A percentile compares a stretch with the other conserved stretches of the same genome.
Conservation (phyloP, 2,113 vertebrate species). For the Trachemys scripta region DNA sequence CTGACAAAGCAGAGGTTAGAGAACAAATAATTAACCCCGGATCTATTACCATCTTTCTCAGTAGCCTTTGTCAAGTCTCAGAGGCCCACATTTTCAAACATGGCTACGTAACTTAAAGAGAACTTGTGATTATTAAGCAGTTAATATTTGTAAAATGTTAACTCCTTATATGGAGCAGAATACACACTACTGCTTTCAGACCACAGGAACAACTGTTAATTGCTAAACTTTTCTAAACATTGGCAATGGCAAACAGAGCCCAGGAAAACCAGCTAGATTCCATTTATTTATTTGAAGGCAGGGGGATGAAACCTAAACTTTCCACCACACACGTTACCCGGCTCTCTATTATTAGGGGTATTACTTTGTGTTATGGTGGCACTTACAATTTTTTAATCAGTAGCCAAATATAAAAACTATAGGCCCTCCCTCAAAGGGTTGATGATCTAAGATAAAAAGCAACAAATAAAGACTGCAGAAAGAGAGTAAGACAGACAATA, state of each 20-base stretch:
- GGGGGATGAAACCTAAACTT: not conserved
- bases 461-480: not conserved
- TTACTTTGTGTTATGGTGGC: not conserved
- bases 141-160: not conserved
- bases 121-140: not conserved
- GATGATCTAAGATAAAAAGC: too few relatives aligned
- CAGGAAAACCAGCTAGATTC: not conserved
- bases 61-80: not conserved
- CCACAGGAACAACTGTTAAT: not conserved
- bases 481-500: not conserved
- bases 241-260: not conserved
- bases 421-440: too few relatives aligned
- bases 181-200: accelerated
- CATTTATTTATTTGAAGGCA: not conserved
- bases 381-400: not conserved
- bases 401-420: not conserved
- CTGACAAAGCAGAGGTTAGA: not conserved
- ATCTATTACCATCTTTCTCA: not conserved
- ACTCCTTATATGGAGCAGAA: not conserved
- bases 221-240: not conserved
- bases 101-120: not conserved
- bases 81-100: not conserved
- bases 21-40: not conserved
- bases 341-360: not conserved
- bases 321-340: not conserved